Evolutionary conservation across 2,113 vertebrate species (phyloP), one percentile per base, ranked within the genome.

Genomic region (Pitta sordida): DNA sequence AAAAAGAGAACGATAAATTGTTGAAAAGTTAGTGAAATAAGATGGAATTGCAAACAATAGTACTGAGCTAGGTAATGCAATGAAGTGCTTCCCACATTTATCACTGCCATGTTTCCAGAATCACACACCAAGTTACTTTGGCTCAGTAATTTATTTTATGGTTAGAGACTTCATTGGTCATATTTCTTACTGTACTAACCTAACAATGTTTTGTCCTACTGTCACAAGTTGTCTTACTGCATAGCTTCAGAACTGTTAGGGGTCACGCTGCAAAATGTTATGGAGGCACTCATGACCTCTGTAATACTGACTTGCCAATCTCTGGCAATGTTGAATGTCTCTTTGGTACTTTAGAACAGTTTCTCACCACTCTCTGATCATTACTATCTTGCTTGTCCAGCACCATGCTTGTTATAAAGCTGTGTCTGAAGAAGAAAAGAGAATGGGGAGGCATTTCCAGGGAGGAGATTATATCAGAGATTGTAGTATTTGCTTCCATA

Each of bases 1-100:
- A 56, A 91, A 83, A 80, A 53, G 8, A 49, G 29, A 65, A 70
- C 65, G n/a, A 93, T 84, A 65, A 68, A 36, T 29, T 71, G 10
- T 51, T 85, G 34, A 63, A 83, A 36, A 63, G 24, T 69, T 86
- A 77, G 43, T 23, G 36, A 32, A n/a, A 52, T 74, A 86, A 84
- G 49, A 81, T 62, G 37, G 46, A 84, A 84, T 70, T 53, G 46
- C 4, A 27, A 91, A 37, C 24, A 86, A 62, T 63, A 62, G 22
- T 86, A 53, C 48, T 36, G 34, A 53, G 53, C 59, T 91, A 93
- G 27, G 36, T 87, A 86, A 87, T 43, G 11, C 34, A 84, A 59
- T 89, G 52, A 78, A 74, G 26, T 55, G n/a, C 21, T 91, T 91
- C 85, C 62, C 27, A 36, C 69, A 88, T 90, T 90, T 93, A 68